Evolutionary conservation across 2,888 invertebrate species (phyloP), one percentile per base, ranked within the genome.

Genomic region (Eristalinus sepulchralis): DNA sequence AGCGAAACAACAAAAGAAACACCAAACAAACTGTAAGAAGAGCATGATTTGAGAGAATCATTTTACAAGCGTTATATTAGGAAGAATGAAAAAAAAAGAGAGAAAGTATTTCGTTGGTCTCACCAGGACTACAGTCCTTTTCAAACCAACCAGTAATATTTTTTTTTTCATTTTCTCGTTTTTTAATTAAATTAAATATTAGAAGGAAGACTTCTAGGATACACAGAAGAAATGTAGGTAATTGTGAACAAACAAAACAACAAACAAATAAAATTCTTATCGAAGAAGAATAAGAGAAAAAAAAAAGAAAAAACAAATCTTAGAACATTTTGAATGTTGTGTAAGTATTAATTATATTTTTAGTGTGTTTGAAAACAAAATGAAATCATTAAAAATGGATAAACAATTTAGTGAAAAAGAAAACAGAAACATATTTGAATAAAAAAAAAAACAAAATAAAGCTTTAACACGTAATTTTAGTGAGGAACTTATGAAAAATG

Each of bases 301-400:
- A 83, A 63, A 70, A 77, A 47, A 68, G 64, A 70, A 71, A 79
- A 68, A 68, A 34, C 68, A 71, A 72, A 80, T 68, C 64, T 63
- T 83, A 82, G 86, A 73, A 86, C 81, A 83, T 83, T 88, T 83
- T 88, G 86, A 88, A 85, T 77, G 73, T 78, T 82, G 88, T 89
- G 88, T 89, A 88, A 88, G 88, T 84, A 78, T 81, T 83, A 77
- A 88, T 85, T 89, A 88, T 79, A 82, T 76, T 87, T 81, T 83
- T 71, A 79, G 78, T 87, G 79, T 71, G 75, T 83, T 83, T 73
- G 47, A 73, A 36, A 72, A 62, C n/a, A 68, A 33, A 47, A 20
- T 63, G 68, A 22, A 47, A 57, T 57, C 55, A 47, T 47, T 47
- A 47, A 70, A 66, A 75, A 64, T 59, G 31, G 36, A 76, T 73